Conservation (phyloP, 2,888 invertebrate genomes). For the Biston stratarius region DNA sequence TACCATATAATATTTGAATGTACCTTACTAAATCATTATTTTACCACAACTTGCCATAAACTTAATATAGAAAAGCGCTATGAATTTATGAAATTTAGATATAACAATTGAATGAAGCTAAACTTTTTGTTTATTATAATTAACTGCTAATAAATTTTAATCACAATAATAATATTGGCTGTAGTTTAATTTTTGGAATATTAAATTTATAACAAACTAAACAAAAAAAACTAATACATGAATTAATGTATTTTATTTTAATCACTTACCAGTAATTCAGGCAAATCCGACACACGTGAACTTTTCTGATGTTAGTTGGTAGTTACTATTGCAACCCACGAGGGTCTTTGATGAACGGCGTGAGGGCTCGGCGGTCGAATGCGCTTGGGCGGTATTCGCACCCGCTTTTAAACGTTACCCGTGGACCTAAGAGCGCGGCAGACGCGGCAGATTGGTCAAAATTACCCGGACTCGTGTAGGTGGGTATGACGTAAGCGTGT, state of each 20-base stretch:
- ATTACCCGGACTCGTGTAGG: slow-evolving; percentile 53
- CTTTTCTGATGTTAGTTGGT: slow-evolving; percentile 19
- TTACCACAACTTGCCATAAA: no score
- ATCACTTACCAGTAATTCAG: slow-evolving; percentile 22
- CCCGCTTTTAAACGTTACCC: slow-evolving; percentile 74
- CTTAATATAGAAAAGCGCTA: no score
- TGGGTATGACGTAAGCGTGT: slow-evolving; percentile 55
- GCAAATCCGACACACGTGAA: slow-evolving; percentile 36
- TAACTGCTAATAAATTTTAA: no score
- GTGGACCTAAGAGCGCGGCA: slow-evolving; percentile 58
- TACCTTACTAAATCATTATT: no score
- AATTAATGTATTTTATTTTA: neutral
- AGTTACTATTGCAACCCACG: slow-evolving; percentile 19
- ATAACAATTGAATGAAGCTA: no score
- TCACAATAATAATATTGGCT: no score
- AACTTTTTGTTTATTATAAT: no score
- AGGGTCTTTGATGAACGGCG: slow-evolving; percentile 27
- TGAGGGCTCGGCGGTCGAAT: slow-evolving; percentile 54
- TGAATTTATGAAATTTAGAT: no score
- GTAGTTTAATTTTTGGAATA: no score
- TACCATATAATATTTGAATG: no score
- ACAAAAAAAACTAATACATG: neutral
- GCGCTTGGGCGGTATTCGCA: slow-evolving; percentile 71
- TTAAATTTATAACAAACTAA: neutral
- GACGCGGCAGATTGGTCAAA: slow-evolving; percentile 36